Evolutionary conservation across 2,888 invertebrate species (phyloP).

Genomic region (Carabus problematicus): DNA sequence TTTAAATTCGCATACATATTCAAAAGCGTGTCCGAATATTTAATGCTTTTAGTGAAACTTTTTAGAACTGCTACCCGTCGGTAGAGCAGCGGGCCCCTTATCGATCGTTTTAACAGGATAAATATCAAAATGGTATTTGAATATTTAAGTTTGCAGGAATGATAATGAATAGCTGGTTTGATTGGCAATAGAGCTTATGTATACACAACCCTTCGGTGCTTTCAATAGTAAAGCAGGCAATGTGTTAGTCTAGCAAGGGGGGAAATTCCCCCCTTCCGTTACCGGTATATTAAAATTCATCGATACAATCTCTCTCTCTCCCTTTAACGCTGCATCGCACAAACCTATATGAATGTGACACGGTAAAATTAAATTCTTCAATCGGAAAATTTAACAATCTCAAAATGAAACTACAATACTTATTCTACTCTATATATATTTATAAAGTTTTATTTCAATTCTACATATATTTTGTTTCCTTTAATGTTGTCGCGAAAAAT

Average conservation of each 20-base stretch:
- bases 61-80: constrained; percentile 15
- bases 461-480: too few relatives aligned
- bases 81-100: constrained; percentile 6
- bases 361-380: too few relatives aligned
- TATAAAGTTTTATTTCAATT: too few relatives aligned
- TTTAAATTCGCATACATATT: constrained; percentile 1
- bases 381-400: too few relatives aligned
- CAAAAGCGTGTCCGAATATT: not conserved
- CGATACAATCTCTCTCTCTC: too few relatives aligned
- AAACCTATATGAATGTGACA: too few relatives aligned
- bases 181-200: not conserved
- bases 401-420: too few relatives aligned
- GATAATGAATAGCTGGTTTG: constrained; percentile 14
- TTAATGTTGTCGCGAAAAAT: too few relatives aligned
- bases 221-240: not conserved
- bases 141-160: constrained; percentile 26
- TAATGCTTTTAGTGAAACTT: constrained; percentile 7
- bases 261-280: not conserved
- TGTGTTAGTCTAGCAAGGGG: not conserved
- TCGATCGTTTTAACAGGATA: constrained; percentile 4
- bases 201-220: too few relatives aligned
- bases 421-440: too few relatives aligned
- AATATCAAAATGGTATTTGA: constrained; percentile 27
- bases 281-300: not conserved
- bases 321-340: too few relatives aligned